Percentiles rank a stretch among this genome's conserved stretches.
phyloP scores from a whole-genome alignment of 2,113 vertebrate genomes.

The Nipponia nippon region DNA sequence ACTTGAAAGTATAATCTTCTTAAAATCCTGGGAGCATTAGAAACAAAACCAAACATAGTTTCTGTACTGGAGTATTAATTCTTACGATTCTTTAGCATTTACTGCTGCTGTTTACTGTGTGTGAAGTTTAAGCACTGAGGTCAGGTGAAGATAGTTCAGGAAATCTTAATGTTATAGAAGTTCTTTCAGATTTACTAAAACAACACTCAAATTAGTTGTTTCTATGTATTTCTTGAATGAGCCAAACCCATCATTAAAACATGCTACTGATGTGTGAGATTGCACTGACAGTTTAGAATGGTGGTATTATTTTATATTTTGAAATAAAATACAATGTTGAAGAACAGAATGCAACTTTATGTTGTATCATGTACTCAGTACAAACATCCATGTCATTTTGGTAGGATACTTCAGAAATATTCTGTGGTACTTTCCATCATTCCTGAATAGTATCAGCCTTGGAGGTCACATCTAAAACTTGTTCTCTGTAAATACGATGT shows the following conservation, averaged over 20 bases:
- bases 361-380: background rate
- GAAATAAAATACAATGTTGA: background rate
- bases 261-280: background rate
- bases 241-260: background rate
- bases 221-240: background rate
- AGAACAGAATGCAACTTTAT: background rate
- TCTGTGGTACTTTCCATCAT: background rate
- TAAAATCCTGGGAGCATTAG: background rate
- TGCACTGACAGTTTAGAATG: background rate
- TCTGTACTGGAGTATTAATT: background rate
- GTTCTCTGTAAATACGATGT: background rate
- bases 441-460: background rate
- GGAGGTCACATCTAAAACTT: background rate
- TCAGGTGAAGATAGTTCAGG: background rate
- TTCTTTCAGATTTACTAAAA: background rate
- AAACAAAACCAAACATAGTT: background rate
- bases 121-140: background rate
- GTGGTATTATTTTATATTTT: background rate
- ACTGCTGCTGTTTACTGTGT: background rate
- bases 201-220: background rate
- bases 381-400: background rate
- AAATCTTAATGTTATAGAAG: background rate
- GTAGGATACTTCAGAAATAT: background rate
- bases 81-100: background rate
- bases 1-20: conserved; percentile 41